These are phyloP conservation scores for Smithornis capensis DNA, from an alignment of 2,113 vertebrate species.

Conservation along the genomic window DNA sequence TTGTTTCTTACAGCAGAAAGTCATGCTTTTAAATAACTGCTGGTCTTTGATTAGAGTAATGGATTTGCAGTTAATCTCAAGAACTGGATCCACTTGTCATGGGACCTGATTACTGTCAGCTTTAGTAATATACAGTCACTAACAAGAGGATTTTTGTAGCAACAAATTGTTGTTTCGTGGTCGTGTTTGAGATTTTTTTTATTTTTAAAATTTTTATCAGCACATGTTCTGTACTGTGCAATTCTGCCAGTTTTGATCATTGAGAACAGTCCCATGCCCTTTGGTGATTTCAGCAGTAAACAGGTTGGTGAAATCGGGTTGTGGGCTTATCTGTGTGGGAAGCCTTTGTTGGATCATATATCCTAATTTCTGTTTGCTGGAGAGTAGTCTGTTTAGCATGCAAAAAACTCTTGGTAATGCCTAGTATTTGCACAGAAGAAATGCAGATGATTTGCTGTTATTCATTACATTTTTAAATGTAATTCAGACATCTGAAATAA, in stretches of 20 bases:
- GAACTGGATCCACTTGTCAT: not conserved
- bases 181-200: not conserved
- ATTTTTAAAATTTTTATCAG: not conserved
- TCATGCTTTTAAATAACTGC: not conserved
- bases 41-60: not conserved
- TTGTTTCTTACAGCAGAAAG: not conserved
- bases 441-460: not conserved
- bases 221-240: not conserved
- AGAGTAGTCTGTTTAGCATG: not conserved
- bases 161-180: not conserved
- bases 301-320: not conserved
- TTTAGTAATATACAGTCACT: not conserved
- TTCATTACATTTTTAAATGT: not conserved
- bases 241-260: not conserved
- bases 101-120: not conserved
- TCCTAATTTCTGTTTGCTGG: not conserved
- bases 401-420: not conserved
- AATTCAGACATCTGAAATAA: not conserved
- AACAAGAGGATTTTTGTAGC: not conserved
- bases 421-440: not conserved
- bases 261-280: not conserved
- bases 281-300: not conserved
- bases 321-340: not conserved
- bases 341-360: not conserved
- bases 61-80: slow-evolving; percentile 9